Evolutionary conservation across 1,140 invertebrate genomes (phyloP).

Genomic region (Leptinotarsa defecta): DNA sequence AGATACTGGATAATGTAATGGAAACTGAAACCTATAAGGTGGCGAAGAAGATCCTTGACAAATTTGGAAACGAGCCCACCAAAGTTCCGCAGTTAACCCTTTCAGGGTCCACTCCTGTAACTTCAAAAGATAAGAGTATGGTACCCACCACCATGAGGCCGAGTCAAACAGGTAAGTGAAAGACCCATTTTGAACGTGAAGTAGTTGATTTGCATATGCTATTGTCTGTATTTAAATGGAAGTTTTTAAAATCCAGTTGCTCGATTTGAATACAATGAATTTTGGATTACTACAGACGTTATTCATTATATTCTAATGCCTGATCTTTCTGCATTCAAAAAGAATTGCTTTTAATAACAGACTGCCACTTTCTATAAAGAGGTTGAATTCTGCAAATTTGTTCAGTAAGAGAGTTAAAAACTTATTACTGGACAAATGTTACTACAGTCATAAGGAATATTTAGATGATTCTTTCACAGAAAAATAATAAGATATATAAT

Average conservation of each 20-base stretch:
- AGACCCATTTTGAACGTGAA: not conserved
- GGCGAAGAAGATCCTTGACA: constrained; percentile 88
- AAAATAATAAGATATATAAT: too few species aligned
- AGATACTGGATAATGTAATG: constrained; percentile 93
- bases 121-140: constrained; percentile 1
- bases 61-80: constrained; percentile 73
- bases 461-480: too few species aligned
- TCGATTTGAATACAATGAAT: too few species aligned
- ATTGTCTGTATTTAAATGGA: not conserved
- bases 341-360: too few species aligned
- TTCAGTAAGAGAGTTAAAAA: too few species aligned
- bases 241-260: not conserved
- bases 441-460: too few species aligned
- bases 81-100: constrained; percentile 14
- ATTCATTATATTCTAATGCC: constrained; percentile 17
- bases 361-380: too few species aligned
- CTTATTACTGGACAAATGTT: too few species aligned
- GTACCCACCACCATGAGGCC: constrained; percentile 1
- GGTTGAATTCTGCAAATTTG: too few species aligned
- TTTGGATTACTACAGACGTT: not conserved
- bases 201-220: not conserved
- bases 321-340: too few species aligned
- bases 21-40: constrained; percentile 98
- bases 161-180: constrained; percentile 13
- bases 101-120: constrained; percentile 19